Evolutionary conservation across 2,888 invertebrate species (phyloP).

Genomic region (Cosmia trapezina): DNA sequence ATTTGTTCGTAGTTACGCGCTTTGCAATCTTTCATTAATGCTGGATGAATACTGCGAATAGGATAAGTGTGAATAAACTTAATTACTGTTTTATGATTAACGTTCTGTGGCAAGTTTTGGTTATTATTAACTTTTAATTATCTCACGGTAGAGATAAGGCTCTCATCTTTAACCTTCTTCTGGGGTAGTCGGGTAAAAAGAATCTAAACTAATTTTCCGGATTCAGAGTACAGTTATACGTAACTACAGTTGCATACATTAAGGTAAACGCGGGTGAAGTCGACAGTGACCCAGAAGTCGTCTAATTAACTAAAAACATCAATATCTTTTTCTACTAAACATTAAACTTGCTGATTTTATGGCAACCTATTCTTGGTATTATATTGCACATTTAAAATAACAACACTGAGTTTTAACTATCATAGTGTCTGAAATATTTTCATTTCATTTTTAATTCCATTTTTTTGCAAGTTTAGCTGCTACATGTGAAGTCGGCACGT

Average conservation of each 20-base stretch:
- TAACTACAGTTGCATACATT: background rate
- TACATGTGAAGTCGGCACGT: too few species aligned
- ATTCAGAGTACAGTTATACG: background rate
- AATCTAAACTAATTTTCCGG: background rate
- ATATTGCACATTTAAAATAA: too few species aligned
- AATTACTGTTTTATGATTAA: background rate
- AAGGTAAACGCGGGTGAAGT: too few species aligned
- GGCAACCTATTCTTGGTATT: too few species aligned
- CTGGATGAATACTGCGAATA: background rate
- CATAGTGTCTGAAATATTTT: too few species aligned
- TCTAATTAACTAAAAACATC: too few species aligned
- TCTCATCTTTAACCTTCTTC: background rate
- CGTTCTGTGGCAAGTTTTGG: background rate
- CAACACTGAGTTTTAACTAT: too few species aligned
- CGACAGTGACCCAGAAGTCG: too few species aligned
- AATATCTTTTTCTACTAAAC: too few species aligned
- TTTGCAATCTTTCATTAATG: conserved; percentile 6
- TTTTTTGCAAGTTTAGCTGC: too few species aligned
- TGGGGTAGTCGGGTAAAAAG: background rate
- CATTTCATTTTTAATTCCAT: too few species aligned
- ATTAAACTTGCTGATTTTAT: too few species aligned
- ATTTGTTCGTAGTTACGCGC: conserved; percentile 17
- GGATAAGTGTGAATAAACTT: background rate
- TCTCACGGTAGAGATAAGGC: background rate
- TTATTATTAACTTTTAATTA: background rate